Conservation (phyloP, 2,113 vertebrate species). For the Rafetus swinhoei region DNA sequence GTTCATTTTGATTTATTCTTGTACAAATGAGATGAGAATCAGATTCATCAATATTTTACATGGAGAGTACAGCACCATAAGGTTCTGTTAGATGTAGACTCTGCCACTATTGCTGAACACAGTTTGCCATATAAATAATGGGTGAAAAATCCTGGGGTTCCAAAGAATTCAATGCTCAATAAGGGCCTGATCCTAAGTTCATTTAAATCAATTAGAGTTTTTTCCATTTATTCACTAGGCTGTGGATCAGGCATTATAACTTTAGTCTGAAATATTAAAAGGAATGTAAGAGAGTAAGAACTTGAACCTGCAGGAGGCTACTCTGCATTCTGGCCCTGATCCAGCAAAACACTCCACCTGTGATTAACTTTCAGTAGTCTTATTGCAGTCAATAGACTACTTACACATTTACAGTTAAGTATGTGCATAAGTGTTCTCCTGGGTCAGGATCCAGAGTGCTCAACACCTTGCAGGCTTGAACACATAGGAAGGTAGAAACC, state of each 20-base stretch:
- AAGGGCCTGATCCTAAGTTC: neutral
- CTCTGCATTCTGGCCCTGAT: neutral
- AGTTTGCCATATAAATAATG: neutral
- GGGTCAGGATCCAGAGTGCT: neutral
- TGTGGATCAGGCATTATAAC: neutral
- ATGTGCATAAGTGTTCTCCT: neutral
- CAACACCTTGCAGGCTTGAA: rapidly evolving
- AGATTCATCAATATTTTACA: neutral
- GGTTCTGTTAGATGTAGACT: neutral
- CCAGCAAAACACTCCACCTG: rapidly evolving
- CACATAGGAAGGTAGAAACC: neutral
- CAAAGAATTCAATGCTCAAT: neutral
- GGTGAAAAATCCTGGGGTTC: neutral
- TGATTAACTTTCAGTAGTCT: neutral
- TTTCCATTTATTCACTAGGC: neutral
- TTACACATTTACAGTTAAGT: neutral
- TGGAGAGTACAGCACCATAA: neutral
- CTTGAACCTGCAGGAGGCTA: neutral
- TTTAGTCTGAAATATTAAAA: neutral
- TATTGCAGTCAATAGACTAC: neutral
- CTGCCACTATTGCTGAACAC: neutral
- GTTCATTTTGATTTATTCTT: neutral
- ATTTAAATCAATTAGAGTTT: neutral
- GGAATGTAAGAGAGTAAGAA: neutral
- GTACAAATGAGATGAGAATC: neutral